A percentile compares a stretch with the other conserved stretches of the same genome.
Evolutionary conservation across 2,797 vertebrate species (phyloP).

Genomic region (Eurystomus glaucurus): DNA sequence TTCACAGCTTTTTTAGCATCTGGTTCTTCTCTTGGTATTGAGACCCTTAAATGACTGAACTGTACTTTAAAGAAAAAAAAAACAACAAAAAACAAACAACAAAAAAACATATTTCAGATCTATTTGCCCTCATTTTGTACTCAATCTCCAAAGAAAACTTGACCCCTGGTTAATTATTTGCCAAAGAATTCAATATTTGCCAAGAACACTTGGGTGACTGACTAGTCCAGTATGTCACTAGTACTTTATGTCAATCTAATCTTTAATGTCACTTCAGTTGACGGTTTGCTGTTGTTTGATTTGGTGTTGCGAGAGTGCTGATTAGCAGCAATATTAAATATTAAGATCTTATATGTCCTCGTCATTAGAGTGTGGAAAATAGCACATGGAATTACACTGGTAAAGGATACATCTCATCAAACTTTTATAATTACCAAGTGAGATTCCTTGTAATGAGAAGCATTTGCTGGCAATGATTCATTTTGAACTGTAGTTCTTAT

Average conservation of each 20-base stretch:
- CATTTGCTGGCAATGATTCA: slow-evolving; percentile 77
- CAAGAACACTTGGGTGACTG: neutral
- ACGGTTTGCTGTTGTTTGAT: neutral
- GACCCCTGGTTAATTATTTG: slow-evolving; percentile 18
- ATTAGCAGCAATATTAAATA: neutral
- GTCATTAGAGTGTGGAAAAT: neutral
- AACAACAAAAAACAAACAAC: rapidly evolving
- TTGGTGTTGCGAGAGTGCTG: neutral
- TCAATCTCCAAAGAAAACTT: neutral
- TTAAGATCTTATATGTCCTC: neutral
- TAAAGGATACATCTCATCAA: slow-evolving; percentile 1
- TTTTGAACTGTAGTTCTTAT: slow-evolving; percentile 84
- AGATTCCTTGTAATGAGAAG: slow-evolving; percentile 81
- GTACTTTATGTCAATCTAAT: neutral
- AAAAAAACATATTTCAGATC: neutral
- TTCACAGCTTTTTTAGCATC: neutral
- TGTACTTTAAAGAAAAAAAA: neutral
- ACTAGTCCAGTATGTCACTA: neutral
- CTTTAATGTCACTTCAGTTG: neutral
- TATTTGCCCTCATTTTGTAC: neutral
- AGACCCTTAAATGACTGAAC: neutral
- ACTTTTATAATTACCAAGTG: slow-evolving; percentile 35
- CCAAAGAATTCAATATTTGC: neutral
- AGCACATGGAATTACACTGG: neutral
- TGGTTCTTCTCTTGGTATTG: neutral